A percentile compares a stretch with the other conserved stretches of the same genome.
These are phyloP conservation scores for Oscheius sp. DNA, from an alignment of 1,140 invertebrate species.

Conservation along the genomic window DNA sequence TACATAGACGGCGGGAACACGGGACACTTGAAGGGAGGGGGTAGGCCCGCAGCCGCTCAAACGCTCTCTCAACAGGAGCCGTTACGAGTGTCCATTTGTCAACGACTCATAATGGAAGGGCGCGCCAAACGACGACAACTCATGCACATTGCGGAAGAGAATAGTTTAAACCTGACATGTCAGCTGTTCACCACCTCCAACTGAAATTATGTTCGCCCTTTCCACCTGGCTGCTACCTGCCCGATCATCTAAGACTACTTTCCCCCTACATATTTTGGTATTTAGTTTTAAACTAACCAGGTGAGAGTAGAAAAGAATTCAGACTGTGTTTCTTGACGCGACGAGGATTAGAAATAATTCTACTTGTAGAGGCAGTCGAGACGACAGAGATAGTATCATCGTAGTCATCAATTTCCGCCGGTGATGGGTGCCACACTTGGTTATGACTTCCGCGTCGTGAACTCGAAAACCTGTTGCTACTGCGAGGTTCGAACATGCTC, in stretches of 20 bases:
- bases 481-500: neutral
- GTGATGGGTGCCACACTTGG: too few relatives aligned
- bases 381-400: neutral
- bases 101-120: constrained; percentile 1
- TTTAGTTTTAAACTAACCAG: too few relatives aligned
- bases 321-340: constrained; percentile 1
- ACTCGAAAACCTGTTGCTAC: too few relatives aligned
- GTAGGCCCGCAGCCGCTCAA: constrained; percentile 4
- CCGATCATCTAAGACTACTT: too few relatives aligned
- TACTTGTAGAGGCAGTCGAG: neutral
- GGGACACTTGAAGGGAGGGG: constrained; percentile 8
- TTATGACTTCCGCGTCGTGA: too few relatives aligned
- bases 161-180: neutral
- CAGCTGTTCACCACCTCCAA: neutral
- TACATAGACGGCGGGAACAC: neutral
- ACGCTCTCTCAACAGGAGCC: neutral
- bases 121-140: neutral
- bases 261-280: too few relatives aligned
- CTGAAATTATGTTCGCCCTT: too few relatives aligned
- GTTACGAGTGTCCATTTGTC: constrained; percentile 2
- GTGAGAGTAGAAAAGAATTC: neutral
- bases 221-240: too few relatives aligned
- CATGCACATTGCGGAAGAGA: neutral
- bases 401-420: neutral
- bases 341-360: neutral